Base-by-base conservation (phyloP, 2,888 invertebrate genomes). In the Ligdia adustata region DNA sequence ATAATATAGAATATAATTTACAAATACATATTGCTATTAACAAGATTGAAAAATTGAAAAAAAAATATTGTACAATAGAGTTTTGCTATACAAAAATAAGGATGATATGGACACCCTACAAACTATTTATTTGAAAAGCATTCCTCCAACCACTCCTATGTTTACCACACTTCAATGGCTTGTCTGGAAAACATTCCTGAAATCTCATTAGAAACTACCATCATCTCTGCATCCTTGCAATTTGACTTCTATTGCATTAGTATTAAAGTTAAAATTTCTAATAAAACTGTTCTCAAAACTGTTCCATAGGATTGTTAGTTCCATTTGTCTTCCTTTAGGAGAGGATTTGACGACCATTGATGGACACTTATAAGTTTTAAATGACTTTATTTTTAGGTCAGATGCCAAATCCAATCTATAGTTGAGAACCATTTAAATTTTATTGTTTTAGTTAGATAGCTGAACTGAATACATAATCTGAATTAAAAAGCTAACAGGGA, bases 261-360 rank as follows among this genome's bases (percentile, higher is more conserved):
- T 0, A 5, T 27, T 39, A 56, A 33, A 26, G 42, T 38, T 24
- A 15, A 47, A 39, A 39, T 18, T 47, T 4, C 18, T 9, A 33
- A n/a, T 14, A 29, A 12, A 4, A 1, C 3, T 31, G 9, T 15
- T 4, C 22, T 40, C 39, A 32, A 40, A 55, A 55, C 50, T 37
- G 52, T 51, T 54, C 46, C 46, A 48, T 18, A 50, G 45, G 47
- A 50, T 52, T 37, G 43, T 39, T 44, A 38, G 16, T 16, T 22
- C 37, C 50, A 48, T 69, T 52, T 46, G 55, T 75, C 72, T 79
- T 76, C 72, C 69, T 73, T 65, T 45, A 49, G 69, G 66, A 35
- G 29, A 34, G 52, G 29, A 38, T 55, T 72, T 73, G 77, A 72
- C 65, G 72, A 60, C 59, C 50, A 51, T 52, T 74, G 77, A 79